Base-by-base conservation (phyloP, 1,140 invertebrate species). In the Mactra quadrangularis region DNA sequence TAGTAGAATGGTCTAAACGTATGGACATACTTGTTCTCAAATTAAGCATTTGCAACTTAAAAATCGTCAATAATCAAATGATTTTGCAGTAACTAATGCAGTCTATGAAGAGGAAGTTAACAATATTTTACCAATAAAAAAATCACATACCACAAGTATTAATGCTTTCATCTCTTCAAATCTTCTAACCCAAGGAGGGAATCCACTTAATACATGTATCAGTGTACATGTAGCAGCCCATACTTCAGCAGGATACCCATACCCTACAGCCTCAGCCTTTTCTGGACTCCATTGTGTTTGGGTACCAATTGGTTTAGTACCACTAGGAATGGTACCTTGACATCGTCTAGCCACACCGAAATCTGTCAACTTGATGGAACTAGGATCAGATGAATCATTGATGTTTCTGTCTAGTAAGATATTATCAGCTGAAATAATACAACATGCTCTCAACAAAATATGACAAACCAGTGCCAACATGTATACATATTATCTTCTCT, bases 211-310 rank as follows among this genome's bases (percentile, higher is more conserved):
- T 84, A 92, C 90, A 53, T 92, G 90, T 11, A 89, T 77, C 1
- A 92, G 76, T 6, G 89, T 84, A 78, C 91, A 92, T 0, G 87
- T 71, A 15, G 87, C 86, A 19, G 91, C 89, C 91, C 91, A 92
- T 15, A 92, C 78, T 52, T 92, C 91, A 19, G 90, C 86, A 4
- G 86, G 85, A 76, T 87, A 90, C 11, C 88, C 87, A 81, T 92
- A 89, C 13, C 89, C 90, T 47, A 87, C 76, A 53, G 85, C 85
- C 47, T 85, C 38, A 3, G 90, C 90, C 64, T 91, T 91, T 64
- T 92, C 90, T 15, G 91, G 91, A 72, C 89, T 90, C 84, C 88
- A 90, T 22, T 90, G 89, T n/a, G 88, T 87, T 31, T 87, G 90
- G 3, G 88, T 87, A 3, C 88, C 88, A 52, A 86, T 68, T 6